phyloP scores from a whole-genome alignment of 2,113 vertebrate genomes.

The Numida meleagris region DNA sequence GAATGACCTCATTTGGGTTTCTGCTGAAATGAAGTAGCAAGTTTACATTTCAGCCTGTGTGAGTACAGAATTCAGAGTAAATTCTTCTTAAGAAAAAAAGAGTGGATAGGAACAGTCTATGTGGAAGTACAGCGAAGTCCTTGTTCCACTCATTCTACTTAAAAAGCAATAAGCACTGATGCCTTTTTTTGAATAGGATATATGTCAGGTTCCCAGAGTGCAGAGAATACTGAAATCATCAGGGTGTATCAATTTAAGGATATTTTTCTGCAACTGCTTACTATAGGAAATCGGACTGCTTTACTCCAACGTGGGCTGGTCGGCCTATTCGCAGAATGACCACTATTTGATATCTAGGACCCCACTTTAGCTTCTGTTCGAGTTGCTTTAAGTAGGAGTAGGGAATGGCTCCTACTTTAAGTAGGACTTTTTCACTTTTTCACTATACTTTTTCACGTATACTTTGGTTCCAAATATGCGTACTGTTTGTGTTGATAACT shows the following conservation, averaged over 20 bases:
- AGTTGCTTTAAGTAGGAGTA: background rate
- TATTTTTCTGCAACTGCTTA: background rate
- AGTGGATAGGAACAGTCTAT: background rate
- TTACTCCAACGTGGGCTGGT: accelerated
- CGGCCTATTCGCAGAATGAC: background rate
- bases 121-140: background rate
- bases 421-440: background rate
- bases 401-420: background rate
- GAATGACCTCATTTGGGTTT: background rate
- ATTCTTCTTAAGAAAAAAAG: background rate
- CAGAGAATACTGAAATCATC: background rate
- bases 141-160: background rate
- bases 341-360: background rate
- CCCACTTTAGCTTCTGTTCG: background rate
- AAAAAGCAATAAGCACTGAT: background rate
- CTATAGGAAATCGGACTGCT: background rate
- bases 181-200: background rate
- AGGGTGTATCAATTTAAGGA: background rate
- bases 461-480: background rate
- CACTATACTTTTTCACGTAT: too few species aligned
- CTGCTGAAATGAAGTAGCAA: background rate
- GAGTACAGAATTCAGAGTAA: background rate
- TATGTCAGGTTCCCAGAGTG: background rate
- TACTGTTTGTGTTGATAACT: background rate
- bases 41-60: accelerated